Base-by-base conservation (phyloP, 2,888 invertebrate genomes). In the Argynnis bischoffii region DNA sequence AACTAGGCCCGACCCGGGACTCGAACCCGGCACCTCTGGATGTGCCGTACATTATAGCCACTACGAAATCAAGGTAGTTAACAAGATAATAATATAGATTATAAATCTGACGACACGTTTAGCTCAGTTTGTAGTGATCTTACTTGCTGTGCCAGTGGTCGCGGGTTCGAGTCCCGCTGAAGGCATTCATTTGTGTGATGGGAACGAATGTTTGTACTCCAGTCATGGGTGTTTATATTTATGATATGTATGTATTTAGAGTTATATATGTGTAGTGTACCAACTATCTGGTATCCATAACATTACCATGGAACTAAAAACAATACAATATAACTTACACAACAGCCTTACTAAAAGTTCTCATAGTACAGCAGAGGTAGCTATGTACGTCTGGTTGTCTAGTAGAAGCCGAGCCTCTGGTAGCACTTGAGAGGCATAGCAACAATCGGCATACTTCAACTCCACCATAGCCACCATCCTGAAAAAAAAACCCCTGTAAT, bases 391-490 rank as follows among this genome's bases (percentile, higher is more conserved):
- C 88, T 0, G 85, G 77, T 31, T 88, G 88, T 0, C 89, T 74
- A 0, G 86, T 81, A 3, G 86, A 77, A 0, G 81, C 81, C 0
- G 83, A 79, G 6, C 92, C 91, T 1, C 91, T 81, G 0, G 87
- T 86, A 0, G 89, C 91, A 0, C 87, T 89, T 0, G 92, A 88
- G 35, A 93, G 74, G 35, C 91, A 90, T 0, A 93, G 74, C 18
- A 93, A 76, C 8, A 93, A 75, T 2, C 93, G 74, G 68, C 93
- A 93, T 1, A 92, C 90, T 72, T 92, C 92, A 16, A 93, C 92
- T 1, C 92, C 92, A 0, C 90, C 92, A 50, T 88, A 88, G 0
- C 90, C 89, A 8, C 88, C 88, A 1, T 92, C 92, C 90, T 93
- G 73, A 1, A 76, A 77, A 41, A 55, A 67, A 0, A 47, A 46